Base-by-base conservation (phyloP, 1,140 invertebrate genomes). In the Euura saliciscinereae region DNA sequence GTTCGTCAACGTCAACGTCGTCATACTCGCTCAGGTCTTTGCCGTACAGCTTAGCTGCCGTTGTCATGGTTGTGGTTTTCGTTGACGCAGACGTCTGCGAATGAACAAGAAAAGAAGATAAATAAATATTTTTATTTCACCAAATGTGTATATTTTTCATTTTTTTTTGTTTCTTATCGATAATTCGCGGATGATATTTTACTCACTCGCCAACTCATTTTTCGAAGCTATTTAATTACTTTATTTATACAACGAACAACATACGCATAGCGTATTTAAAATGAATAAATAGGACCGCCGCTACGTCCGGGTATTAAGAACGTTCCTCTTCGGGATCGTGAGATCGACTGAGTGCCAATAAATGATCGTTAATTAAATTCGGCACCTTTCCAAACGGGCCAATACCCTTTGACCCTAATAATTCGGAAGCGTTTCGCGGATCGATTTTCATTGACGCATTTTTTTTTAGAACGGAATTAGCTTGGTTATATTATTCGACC, bases 1-100 rank as follows among this genome's bases (percentile, higher is more conserved):
- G 89, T 78, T 97, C 95, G 85, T 99, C 98, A 72, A 99, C 95
- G 87, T 99, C 97, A 80, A 98, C 92, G 85, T 98, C 97, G 83
- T 98, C 97, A 85, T 98, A 98, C 77, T 95, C 93, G 78, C 94
- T 95, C 77, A 98, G 87, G 87, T 99, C 96, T 87, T 96, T 96
- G 76, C 97, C 96, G 87, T 96, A 98, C 74, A 98, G 85, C 86
- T 96, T 97, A 74, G 94, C 93, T 78, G 94, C 92, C 74, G 94
- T 95, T 85, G 95, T 96, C 90, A 95, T 95, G 83, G 93, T 95
- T 66, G 94, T 95, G 80, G 93, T 95, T 85, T 93, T 96, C 76
- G 94, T 95, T 74, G 93, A 93, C 76, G 94, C 93, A 78, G 94
- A 93, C 83, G 94, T 95, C 94, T 96, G 90, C 68, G 91, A 91